A percentile compares a stretch with the other conserved stretches of the same genome.
phyloP scores from a whole-genome alignment of 2,888 invertebrate genomes.

The Choreutis nemorana region DNA sequence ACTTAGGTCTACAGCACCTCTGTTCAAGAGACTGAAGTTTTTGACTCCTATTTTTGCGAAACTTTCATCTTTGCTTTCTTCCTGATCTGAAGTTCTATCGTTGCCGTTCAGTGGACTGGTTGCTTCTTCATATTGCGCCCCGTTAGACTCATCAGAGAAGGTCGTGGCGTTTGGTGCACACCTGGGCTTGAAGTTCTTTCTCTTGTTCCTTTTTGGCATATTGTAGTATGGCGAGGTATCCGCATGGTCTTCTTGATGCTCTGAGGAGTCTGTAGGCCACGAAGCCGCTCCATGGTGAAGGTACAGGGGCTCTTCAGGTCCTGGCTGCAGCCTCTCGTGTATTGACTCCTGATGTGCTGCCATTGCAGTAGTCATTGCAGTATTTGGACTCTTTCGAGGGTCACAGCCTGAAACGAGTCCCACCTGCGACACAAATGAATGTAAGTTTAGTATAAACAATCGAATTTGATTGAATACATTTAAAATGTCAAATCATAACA shows the following conservation, averaged over 20 bases:
- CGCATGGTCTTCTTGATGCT: slow-evolving; percentile 45
- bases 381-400: slow-evolving; percentile 39
- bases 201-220: slow-evolving; percentile 74
- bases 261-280: slow-evolving; percentile 52
- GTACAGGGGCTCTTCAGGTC: slow-evolving; percentile 48
- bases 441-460: slow-evolving; percentile 42
- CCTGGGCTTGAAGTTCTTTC: slow-evolving; percentile 81
- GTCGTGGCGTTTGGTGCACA: slow-evolving; percentile 69
- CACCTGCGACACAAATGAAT: slow-evolving; percentile 39
- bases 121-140: slow-evolving; percentile 32
- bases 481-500: slow-evolving; percentile 57
- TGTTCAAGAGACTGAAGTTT: slow-evolving; percentile 55
- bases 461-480: slow-evolving; percentile 56
- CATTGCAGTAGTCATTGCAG: slow-evolving; percentile 68
- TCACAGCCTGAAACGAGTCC: slow-evolving; percentile 45
- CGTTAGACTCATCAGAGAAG: slow-evolving; percentile 59
- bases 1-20: slow-evolving; percentile 58
- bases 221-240: slow-evolving; percentile 56
- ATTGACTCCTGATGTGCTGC: slow-evolving; percentile 63
- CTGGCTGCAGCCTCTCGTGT: slow-evolving; percentile 58
- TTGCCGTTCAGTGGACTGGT: slow-evolving; percentile 46
- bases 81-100: slow-evolving; percentile 39
- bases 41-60: slow-evolving; percentile 57
- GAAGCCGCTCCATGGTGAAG: slow-evolving; percentile 61
- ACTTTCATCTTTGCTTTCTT: slow-evolving; percentile 32